Base-by-base conservation (phyloP, 2,113 vertebrate species). In the Caracal caracal region DNA sequence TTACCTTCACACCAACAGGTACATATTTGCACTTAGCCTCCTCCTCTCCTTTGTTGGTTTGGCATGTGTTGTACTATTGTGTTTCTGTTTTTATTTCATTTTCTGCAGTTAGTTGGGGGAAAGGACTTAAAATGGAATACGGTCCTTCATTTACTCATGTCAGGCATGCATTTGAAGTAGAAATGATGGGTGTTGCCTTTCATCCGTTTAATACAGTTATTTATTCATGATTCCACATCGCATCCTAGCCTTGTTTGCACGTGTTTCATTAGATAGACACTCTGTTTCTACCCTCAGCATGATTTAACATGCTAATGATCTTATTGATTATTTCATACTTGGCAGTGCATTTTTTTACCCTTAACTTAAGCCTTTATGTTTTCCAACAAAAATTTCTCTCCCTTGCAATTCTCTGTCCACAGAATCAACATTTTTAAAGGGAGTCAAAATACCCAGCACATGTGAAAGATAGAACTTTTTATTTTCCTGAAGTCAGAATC, bases 1-100 rank as follows among this genome's bases (percentile, higher is more conserved):
- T 99, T 99, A 99, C 99, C 98, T 99, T 99, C 99, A 99, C 99
- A 98, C 99, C 99, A 98, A 99, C 99, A 99, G 99, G 99, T 99
- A 99, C 98, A 98, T 99, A 99, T 98, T 98, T 99, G 98, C 98
- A 99, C 98, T 98, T 99, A 98, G 98, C 98, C 98, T 97, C 97
- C 93, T 84, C 89, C 73, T 83, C 51, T 94, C 91, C 98, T 98
- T 98, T 98, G 97, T 98, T 96, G 96, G 96, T 98, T 97, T 97
- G 98, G 99, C 98, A 98, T 98, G 99, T 98, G 96, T 98, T 96
- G 59, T 98, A 94, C 83, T 97, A 94, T 97, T 97, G 86, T 90
- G 28, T 98, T 98, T 96, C 98, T 97, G 96, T 96, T 98, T 97
- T 96, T 96, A 97, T 98, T 97, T 70, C 86, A 8, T 76, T 94